Evolutionary conservation across 2,797 vertebrate species (phyloP).

Genomic region (Nannoperca obscura): DNA sequence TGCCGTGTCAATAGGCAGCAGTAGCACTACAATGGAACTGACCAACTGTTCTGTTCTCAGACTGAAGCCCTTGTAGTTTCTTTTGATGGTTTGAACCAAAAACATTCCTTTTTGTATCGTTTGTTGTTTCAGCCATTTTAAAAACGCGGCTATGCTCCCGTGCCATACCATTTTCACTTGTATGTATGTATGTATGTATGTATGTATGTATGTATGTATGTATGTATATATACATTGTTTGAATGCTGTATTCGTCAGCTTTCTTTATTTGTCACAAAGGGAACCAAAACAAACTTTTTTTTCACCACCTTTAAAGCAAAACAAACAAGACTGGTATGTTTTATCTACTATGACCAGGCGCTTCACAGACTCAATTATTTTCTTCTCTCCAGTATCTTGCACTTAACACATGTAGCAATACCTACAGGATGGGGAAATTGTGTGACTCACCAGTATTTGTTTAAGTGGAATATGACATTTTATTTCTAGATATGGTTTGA

Average conservation of each 20-base stretch:
- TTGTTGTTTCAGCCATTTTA: constrained; percentile 69
- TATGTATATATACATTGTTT: constrained; percentile 58
- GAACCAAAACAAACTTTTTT: constrained; percentile 78
- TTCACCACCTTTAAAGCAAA: constrained; percentile 73
- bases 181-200: constrained; percentile 47
- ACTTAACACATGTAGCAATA: constrained; percentile 96
- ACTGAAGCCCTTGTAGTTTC: constrained; percentile 59
- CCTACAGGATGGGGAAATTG: constrained; percentile 83
- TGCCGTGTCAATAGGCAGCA: constrained; percentile 58
- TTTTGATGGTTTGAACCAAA: constrained; percentile 73
- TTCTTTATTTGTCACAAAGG: constrained; percentile 70
- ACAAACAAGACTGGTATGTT: constrained; percentile 83
- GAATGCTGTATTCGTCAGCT: constrained; percentile 69
- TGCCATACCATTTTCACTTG: constrained; percentile 72
- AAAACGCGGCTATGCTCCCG: constrained; percentile 56
- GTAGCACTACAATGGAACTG: constrained; percentile 52
- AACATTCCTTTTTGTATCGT: constrained; percentile 67
- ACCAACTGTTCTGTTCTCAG: constrained; percentile 54
- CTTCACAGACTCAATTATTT: constrained; percentile 85
- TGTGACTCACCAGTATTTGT: constrained; percentile 91
- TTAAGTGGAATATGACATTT: constrained; percentile 89
- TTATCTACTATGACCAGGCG: constrained; percentile 75
- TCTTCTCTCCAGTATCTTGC: constrained; percentile 91
- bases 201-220: constrained; percentile 13
- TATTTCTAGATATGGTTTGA: constrained; percentile 90